phyloP scores from a whole-genome alignment of 2,888 invertebrate species.

The Leucophenga montana region DNA sequence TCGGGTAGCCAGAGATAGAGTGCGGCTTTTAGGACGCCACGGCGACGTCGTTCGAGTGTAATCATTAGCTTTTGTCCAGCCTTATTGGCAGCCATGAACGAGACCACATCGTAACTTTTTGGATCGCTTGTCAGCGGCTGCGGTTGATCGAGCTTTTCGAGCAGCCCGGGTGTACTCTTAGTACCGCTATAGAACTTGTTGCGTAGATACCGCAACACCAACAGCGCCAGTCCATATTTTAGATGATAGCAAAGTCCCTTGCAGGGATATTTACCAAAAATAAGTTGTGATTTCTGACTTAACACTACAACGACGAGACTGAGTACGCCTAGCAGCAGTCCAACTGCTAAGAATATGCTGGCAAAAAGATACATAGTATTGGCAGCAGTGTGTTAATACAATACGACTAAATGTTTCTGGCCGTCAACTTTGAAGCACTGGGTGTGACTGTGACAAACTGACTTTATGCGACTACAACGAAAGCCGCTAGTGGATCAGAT shows the following conservation, averaged over 20 bases:
- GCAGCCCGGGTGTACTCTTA: conserved; percentile 50
- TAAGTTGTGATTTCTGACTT: conserved; percentile 67
- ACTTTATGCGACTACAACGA: too few relatives aligned
- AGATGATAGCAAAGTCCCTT: conserved; percentile 76
- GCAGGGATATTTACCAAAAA: conserved; percentile 75
- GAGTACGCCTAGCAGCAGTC: conserved; percentile 46
- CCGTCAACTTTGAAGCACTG: neutral
- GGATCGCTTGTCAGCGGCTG: conserved; percentile 74
- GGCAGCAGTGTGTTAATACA: neutral
- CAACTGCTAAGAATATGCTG: conserved; percentile 45
- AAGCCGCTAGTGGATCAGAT: too few relatives aligned
- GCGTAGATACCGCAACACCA: conserved; percentile 70
- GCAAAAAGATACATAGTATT: conserved; percentile 48
- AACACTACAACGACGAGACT: conserved; percentile 54
- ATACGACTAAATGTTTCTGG: neutral
- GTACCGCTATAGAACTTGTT: conserved; percentile 71
- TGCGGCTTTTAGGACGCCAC: conserved; percentile 80
- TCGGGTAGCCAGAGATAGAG: conserved; percentile 80
- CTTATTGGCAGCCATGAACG: conserved; percentile 80
- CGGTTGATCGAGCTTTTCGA: conserved; percentile 74
- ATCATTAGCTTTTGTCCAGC: conserved; percentile 80
- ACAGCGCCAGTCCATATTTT: conserved; percentile 74
- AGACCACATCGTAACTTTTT: conserved; percentile 82
- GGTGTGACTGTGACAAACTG: neutral
- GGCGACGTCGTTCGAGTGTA: conserved; percentile 79